These are phyloP conservation scores for Euclidia mi DNA, from an alignment of 2,888 invertebrate species.

Conservation along the genomic window DNA sequence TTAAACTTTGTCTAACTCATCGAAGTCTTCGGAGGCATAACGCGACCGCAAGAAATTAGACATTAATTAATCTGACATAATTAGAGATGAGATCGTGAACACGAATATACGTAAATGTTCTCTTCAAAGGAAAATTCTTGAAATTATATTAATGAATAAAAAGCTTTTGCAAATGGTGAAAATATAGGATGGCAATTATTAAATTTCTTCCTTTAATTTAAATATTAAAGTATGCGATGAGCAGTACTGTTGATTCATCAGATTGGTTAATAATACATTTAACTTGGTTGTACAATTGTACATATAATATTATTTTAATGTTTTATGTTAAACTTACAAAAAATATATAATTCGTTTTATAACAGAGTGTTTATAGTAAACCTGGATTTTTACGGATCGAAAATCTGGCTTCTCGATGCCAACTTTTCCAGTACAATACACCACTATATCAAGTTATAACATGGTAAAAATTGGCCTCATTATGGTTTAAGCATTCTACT, in stretches of 20 bases:
- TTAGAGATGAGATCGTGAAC: conserved; percentile 14
- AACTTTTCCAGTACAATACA: too few relatives aligned
- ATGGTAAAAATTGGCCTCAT: too few relatives aligned
- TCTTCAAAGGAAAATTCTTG: conserved; percentile 37
- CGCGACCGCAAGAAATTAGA: conserved; percentile 30
- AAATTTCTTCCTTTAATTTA: conserved; percentile 48
- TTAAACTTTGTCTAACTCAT: conserved; percentile 23
- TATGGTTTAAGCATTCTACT: too few relatives aligned
- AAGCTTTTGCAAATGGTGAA: conserved; percentile 30
- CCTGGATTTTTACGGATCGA: too few relatives aligned
- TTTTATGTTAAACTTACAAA: too few relatives aligned
- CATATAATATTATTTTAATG: too few relatives aligned
- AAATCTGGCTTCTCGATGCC: too few relatives aligned
- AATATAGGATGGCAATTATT: conserved; percentile 43
- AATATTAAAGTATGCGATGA: conserved; percentile 44
- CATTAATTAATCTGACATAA: conserved; percentile 29
- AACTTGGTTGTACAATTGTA: too few relatives aligned
- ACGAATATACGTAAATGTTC: conserved; percentile 14
- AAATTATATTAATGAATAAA: conserved; percentile 42
- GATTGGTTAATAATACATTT: too few relatives aligned
- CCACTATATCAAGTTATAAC: too few relatives aligned
- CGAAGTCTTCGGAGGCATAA: conserved; percentile 8
- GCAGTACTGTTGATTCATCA: conserved; percentile 25
- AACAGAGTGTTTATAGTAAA: too few relatives aligned
- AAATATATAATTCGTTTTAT: too few relatives aligned